Conservation (phyloP, 2,888 invertebrate genomes). For the Aleiodes alternator region DNA sequence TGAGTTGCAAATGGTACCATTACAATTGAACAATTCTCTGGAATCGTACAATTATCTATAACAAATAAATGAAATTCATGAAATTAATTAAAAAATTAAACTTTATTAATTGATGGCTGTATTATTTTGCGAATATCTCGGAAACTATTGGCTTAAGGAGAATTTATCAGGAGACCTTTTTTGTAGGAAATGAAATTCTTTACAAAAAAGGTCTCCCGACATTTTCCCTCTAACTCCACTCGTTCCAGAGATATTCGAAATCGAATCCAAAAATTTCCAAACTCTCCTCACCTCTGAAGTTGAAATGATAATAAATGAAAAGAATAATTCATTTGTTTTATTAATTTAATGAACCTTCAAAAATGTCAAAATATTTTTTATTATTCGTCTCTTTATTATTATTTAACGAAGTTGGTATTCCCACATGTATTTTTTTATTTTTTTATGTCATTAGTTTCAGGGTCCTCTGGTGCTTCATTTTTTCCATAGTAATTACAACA, state of each 20-base stretch:
- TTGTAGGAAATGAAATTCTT: too few species aligned
- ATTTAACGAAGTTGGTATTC: background rate
- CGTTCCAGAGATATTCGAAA: slow-evolving; percentile 1
- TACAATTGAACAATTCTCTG: slow-evolving; percentile 52
- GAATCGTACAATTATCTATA: slow-evolving; percentile 55
- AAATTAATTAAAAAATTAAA: background rate
- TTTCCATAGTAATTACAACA: background rate
- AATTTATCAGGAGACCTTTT: too few species aligned
- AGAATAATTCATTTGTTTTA: too few species aligned
- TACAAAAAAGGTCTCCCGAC: too few species aligned
- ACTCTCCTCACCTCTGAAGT: too few species aligned
- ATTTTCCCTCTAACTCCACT: too few species aligned
- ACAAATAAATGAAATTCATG: background rate
- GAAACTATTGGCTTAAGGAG: too few species aligned
- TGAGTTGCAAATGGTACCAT: slow-evolving; percentile 51
- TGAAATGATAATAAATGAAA: too few species aligned
- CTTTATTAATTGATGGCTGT: background rate
- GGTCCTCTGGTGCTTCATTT: background rate
- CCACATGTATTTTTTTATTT: background rate
- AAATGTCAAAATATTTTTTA: slow-evolving; percentile 7
- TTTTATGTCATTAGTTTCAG: background rate
- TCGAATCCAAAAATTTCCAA: too few species aligned
- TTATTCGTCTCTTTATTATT: background rate
- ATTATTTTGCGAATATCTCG: too few species aligned
- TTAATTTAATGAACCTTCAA: too few species aligned